A percentile compares a stretch with the other conserved stretches of the same genome.
Conservation (phyloP, 2,888 invertebrate species). For the Achlya flavicornis region DNA sequence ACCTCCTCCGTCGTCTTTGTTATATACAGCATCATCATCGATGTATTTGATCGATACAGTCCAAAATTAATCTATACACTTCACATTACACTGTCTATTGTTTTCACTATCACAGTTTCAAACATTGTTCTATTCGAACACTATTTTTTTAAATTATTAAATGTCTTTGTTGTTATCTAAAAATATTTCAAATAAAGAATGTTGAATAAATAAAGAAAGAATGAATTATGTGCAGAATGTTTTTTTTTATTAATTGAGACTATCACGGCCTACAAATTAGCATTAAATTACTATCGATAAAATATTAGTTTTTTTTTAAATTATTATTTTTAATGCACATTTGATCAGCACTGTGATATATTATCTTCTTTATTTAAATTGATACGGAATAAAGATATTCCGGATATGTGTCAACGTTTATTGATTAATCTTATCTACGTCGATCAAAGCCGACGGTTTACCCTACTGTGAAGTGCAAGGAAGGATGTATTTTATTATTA, state of each 20-base stretch:
- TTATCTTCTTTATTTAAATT: constrained; percentile 1
- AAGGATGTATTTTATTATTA: not conserved
- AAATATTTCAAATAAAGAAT: not conserved
- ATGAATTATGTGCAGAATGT: too few species aligned
- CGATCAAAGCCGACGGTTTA: not conserved
- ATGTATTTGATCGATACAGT: constrained; percentile 23
- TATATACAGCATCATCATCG: constrained; percentile 74
- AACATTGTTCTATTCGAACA: too few species aligned
- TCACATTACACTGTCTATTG: constrained; percentile 36
- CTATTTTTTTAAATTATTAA: not conserved
- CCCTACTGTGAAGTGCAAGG: not conserved
- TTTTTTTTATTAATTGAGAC: too few species aligned
- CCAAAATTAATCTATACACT: constrained; percentile 37
- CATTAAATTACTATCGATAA: not conserved
- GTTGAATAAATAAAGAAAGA: too few species aligned
- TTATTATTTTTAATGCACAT: not conserved
- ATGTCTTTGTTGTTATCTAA: constrained; percentile 4
- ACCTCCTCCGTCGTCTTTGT: constrained; percentile 65
- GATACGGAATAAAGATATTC: not conserved
- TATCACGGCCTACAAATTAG: too few species aligned
- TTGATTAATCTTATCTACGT: constrained; percentile 1
- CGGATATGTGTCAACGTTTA: not conserved
- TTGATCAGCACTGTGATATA: not conserved
- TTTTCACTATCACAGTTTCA: constrained; percentile 19
- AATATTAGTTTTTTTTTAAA: not conserved